These are phyloP conservation scores for Ophioderma brevispina DNA, from an alignment of 35 echinoderm and acorn worm species.

Conservation along the genomic window DNA sequence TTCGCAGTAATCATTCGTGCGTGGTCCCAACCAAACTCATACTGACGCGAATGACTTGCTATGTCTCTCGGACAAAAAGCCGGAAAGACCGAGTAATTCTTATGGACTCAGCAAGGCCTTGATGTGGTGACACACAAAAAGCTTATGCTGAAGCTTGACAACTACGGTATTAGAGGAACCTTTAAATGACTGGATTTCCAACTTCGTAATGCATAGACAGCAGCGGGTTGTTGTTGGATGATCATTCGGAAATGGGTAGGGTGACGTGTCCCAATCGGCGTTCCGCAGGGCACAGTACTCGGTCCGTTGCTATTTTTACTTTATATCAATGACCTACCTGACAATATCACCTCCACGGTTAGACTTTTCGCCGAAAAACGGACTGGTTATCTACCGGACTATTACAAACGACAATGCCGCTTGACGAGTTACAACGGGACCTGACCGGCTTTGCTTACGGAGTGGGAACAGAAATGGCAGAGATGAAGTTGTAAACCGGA, in stretches of 20 bases:
- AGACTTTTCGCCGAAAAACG: neutral
- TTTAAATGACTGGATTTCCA: neutral
- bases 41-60: neutral
- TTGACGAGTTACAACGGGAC: neutral
- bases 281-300: neutral
- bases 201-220: neutral
- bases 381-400: no score
- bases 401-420: neutral
- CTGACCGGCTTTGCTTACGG: neutral
- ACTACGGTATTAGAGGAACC: neutral
- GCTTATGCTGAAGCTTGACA: neutral
- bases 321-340: neutral
- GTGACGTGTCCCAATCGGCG: neutral
- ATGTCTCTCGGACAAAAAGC: neutral
- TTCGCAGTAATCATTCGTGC: neutral
- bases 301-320: neutral
- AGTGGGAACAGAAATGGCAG: neutral
- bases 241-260: neutral
- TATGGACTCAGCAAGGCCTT: slow-evolving; percentile 1
- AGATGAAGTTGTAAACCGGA: neutral
- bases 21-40: neutral
- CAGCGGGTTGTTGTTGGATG: neutral
- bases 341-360: neutral
- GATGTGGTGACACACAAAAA: neutral
- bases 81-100: neutral